Base-by-base conservation (phyloP, 2,797 vertebrate genomes). In the Cuniculus paca region DNA sequence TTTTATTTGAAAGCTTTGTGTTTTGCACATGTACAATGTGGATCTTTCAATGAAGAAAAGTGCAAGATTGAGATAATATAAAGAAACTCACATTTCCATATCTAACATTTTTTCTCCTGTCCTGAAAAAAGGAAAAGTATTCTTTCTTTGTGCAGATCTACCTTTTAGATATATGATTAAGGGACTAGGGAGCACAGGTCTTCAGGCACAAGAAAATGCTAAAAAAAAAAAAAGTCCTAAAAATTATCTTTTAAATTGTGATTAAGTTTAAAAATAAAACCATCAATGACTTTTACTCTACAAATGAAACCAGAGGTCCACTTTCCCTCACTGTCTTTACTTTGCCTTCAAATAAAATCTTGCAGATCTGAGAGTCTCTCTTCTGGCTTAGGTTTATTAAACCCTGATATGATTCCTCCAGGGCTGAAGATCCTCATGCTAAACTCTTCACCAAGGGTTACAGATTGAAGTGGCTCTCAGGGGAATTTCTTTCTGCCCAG, bases 261-360 rank as follows among this genome's bases (percentile, higher is more conserved):
- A 97, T 95, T 92, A 97, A 93, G 50, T 97, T 96, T 94, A 93
- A 96, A 97, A 78, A 94, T 97, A 96, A 96, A 60, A 90, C 96
- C 20, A 31, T 75, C 95, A 45, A 65, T 95, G 54, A 31, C 17
- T 95, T 98, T 96, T 96, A 52, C 89, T 72, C 48, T 90, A 79
- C 36, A 91, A 28, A 80, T 96, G 93, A 98, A 98, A 94, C 19
- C 70, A 83, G 68, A 97, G 63, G 75, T 87, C 60, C 87, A 14
- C 63, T 95, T 75, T 50, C 63, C 61, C 48, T n/a, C 19, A 86
- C 52, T 95, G 52, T 89, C 91, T 90, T 94, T 97, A 63, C 70
- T 96, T 95, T 94, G 6, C 42, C 68, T 97, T 97, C 14, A 83
- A 97, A 96, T 96, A 96, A 79, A 97, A 79, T 86, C 88, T 93